phyloP scores from a whole-genome alignment of 92 coral and sea anemone species.

The Anthopleura xanthogrammica region DNA sequence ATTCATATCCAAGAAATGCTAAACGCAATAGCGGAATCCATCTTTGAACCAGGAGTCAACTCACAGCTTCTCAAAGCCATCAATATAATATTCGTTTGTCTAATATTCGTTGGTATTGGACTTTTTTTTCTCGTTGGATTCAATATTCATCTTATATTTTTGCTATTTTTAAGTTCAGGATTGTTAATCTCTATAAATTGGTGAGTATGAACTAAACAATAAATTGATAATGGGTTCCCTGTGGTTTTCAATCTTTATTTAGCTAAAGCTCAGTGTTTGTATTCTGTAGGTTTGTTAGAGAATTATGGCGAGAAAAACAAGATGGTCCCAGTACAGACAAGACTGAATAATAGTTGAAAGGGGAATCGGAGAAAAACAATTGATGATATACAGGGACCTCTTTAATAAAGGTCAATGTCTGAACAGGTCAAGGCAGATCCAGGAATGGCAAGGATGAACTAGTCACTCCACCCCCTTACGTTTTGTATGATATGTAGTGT shows the following conservation, averaged over 20 bases:
- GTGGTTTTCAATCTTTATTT: background rate
- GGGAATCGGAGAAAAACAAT: background rate
- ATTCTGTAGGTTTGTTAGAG: constrained; percentile 32
- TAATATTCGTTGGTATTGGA: constrained; percentile 53
- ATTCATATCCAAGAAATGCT: constrained; percentile 42
- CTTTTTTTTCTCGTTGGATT: constrained; percentile 62
- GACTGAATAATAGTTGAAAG: constrained; percentile 13
- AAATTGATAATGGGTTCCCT: background rate
- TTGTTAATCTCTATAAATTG: constrained; percentile 81
- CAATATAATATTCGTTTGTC: constrained; percentile 64
- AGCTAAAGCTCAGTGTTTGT: background rate
- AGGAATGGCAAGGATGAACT: too few relatives aligned
- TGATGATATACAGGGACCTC: too few relatives aligned
- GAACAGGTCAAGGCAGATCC: too few relatives aligned
- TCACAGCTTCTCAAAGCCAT: constrained; percentile 66
- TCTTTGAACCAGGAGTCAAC: constrained; percentile 92
- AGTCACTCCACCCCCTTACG: too few relatives aligned
- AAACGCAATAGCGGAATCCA: constrained; percentile 72
- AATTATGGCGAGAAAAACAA: constrained; percentile 24
- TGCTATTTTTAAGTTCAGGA: constrained; percentile 64
- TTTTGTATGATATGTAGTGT: too few relatives aligned
- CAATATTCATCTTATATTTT: constrained; percentile 69
- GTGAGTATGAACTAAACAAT: constrained; percentile 42
- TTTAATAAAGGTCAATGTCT: too few relatives aligned
- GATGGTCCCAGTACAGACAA: constrained; percentile 15